Base-by-base conservation (phyloP, 1,140 invertebrate species). In the Drosophila tsacasi region DNA sequence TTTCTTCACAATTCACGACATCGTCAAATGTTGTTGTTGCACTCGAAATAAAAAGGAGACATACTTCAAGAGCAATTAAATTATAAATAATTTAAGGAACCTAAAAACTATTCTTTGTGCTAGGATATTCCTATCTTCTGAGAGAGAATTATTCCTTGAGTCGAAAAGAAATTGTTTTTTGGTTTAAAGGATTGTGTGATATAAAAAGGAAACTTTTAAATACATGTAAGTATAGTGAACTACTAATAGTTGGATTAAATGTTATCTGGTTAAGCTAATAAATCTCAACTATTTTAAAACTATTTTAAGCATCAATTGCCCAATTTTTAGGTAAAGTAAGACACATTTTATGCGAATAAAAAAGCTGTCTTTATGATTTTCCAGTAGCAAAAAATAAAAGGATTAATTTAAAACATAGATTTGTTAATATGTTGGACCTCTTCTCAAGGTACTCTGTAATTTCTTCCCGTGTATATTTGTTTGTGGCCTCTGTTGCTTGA, bases 1-100 rank as follows among this genome's bases (percentile, higher is more conserved):
- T 87, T 87, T 87, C 84, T 87, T 87, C 81, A 87, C 84, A 87
- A 87, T 87, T 87, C 79, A 78, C 81, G 73, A 83, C 79, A 59
- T 68, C 75, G 69, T 76, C 76, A 67, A 32, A 23, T 72, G 49
- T 42, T 71, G 49, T 62, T 59, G 49, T 44, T 55, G 32, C 54
- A 55, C 54, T 55, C 21, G 30, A 55, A 55, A 37, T 23, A 55
- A 55, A 37, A 17, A 23, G 32, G 1, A 23, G 15, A 7, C 15
- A 8, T 17, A 15, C 15, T 17, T 6, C 5, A 8, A 55, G 52
- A 15, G 21, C 8, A 37, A 3, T 12, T n/a, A 7, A 3, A 21
- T 21, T 5, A 9, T 5, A 21, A 0, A 17, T 23, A 15, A 21
- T 23, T 3, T 10, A 10, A 21, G 5, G 12, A 27, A 35, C 13